A percentile compares a stretch with the other conserved stretches of the same genome.
These are phyloP conservation scores for Resseliella maxima DNA, from an alignment of 2,888 invertebrate species.

Conservation along the genomic window DNA sequence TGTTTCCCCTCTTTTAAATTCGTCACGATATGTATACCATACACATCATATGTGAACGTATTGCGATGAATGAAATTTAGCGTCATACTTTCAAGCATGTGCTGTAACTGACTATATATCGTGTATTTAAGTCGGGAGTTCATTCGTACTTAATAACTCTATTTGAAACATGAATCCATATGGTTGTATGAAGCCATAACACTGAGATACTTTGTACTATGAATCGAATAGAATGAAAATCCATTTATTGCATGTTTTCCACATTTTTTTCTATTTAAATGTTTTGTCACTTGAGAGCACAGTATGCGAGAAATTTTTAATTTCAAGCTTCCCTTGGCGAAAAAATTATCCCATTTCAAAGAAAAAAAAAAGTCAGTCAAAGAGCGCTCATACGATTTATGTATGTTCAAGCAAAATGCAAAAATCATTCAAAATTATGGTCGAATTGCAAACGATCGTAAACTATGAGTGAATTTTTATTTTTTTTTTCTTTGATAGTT, in stretches of 20 bases:
- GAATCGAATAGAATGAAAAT: too few relatives aligned
- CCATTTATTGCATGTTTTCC: too few relatives aligned
- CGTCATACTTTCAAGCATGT: neutral
- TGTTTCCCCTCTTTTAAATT: too few relatives aligned
- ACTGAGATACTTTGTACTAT: too few relatives aligned
- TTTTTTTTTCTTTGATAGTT: conserved; percentile 21
- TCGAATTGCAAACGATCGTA: neutral
- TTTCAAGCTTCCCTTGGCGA: conserved; percentile 34
- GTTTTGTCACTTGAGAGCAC: neutral
- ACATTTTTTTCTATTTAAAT: too few relatives aligned
- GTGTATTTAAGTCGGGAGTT: neutral
- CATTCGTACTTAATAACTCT: neutral
- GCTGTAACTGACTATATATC: neutral
- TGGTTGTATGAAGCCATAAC: too few relatives aligned
- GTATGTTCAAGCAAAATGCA: neutral
- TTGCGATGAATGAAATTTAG: neutral
- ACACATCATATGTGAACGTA: too few relatives aligned
- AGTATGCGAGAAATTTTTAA: neutral
- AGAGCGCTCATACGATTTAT: neutral
- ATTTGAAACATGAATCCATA: too few relatives aligned
- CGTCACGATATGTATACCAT: too few relatives aligned
- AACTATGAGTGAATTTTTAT: neutral
- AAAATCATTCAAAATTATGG: neutral
- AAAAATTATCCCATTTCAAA: conserved; percentile 45
- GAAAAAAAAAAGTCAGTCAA: neutral